These are phyloP conservation scores for Psophia crepitans DNA, from an alignment of 2,113 vertebrate species.

Conservation along the genomic window DNA sequence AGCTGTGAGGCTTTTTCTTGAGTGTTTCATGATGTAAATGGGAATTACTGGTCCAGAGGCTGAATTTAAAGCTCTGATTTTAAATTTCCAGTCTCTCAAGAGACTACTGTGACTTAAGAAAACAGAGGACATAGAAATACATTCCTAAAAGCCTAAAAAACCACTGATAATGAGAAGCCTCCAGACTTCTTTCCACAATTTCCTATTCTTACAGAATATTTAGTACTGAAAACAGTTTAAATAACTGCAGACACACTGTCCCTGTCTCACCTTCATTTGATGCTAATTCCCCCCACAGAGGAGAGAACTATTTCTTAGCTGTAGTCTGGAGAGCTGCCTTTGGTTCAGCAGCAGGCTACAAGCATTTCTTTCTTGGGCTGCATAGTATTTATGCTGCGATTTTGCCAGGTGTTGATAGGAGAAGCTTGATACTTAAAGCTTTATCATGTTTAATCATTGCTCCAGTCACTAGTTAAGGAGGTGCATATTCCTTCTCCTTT, in stretches of 20 bases:
- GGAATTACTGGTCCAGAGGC: not conserved
- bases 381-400: not conserved
- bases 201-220: not conserved
- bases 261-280: not conserved
- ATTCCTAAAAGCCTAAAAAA: not conserved
- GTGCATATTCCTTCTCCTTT: not conserved
- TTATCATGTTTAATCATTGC: not conserved
- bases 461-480: not conserved
- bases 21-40: not conserved
- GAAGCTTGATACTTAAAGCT: not conserved
- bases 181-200: not conserved
- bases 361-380: not conserved
- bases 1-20: not conserved
- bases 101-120: not conserved
- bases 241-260: not conserved
- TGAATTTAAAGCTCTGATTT: conserved; percentile 13
- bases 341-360: not conserved
- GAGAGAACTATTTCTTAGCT: not conserved
- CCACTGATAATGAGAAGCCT: not conserved
- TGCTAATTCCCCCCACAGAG: not conserved
- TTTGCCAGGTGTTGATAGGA: not conserved
- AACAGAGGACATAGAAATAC: not conserved
- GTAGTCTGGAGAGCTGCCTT: not conserved
- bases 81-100: not conserved
- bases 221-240: not conserved